Conservation (phyloP, 2,113 vertebrate genomes). For the Hippocampus mohnikei region DNA sequence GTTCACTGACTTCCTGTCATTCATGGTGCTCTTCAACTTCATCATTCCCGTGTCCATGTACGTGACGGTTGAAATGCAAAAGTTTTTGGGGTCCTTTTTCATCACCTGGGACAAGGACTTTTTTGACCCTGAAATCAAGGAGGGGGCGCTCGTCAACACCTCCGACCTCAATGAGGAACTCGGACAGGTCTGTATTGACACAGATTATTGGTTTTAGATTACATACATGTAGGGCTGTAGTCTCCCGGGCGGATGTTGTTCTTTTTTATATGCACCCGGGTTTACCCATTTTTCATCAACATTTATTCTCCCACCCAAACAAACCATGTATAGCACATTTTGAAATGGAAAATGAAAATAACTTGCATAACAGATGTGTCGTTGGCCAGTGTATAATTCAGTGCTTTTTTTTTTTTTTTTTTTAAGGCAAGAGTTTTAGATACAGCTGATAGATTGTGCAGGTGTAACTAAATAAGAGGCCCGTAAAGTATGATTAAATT, state of each 20-base stretch:
- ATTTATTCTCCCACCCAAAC: too few relatives aligned
- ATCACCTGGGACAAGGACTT: slow-evolving; percentile 97
- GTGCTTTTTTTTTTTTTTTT: too few relatives aligned
- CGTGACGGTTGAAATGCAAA: slow-evolving; percentile 99
- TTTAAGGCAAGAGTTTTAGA: not conserved
- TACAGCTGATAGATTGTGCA: not conserved
- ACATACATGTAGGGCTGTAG: not conserved
- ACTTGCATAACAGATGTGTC: too few relatives aligned
- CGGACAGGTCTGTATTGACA: slow-evolving; percentile 80
- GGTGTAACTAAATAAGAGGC: not conserved
- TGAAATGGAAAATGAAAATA: too few relatives aligned
- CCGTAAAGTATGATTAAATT: not conserved
- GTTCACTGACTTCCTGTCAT: slow-evolving; percentile 97
- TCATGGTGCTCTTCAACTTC: slow-evolving; percentile 99
- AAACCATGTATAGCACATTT: too few relatives aligned
- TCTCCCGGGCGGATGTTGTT: too few relatives aligned
- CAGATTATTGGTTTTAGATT: not conserved
- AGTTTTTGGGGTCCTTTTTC: slow-evolving; percentile 97
- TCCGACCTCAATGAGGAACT: slow-evolving; percentile 98
- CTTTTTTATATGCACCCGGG: too few relatives aligned
- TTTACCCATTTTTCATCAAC: too few relatives aligned
- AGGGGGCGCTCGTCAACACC: slow-evolving; percentile 95
- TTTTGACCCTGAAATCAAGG: slow-evolving; percentile 87
- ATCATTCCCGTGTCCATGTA: slow-evolving; percentile 99
- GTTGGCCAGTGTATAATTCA: too few relatives aligned